Percentiles rank a stretch among this genome's conserved stretches.
These are phyloP conservation scores for Aphrophora alni DNA, from an alignment of 2,888 invertebrate genomes.

Conservation along the genomic window DNA sequence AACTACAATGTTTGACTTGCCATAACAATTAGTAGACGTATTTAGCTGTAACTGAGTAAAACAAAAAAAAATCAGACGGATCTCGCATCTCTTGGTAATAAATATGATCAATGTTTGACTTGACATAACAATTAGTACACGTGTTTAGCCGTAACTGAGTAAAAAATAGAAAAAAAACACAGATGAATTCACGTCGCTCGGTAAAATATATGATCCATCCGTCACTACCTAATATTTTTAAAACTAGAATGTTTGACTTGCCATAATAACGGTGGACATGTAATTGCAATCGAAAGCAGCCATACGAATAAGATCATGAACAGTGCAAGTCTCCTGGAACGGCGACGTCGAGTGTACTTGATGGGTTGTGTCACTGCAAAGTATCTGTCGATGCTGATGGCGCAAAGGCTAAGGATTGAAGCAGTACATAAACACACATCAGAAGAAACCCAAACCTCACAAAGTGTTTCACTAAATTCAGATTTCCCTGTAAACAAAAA, in stretches of 20 bases:
- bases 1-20: no score
- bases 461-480: slow-evolving; percentile 91
- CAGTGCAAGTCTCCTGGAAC: slow-evolving; percentile 83
- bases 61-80: no score
- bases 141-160: no score
- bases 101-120: no score
- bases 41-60: no score
- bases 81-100: no score
- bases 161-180: no score
- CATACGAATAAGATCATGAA: slow-evolving; percentile 90
- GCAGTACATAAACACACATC: slow-evolving; percentile 95
- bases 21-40: no score
- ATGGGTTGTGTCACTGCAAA: slow-evolving; percentile 93
- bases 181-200: no score
- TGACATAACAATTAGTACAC: no score
- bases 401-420: slow-evolving; percentile 90
- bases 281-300: slow-evolving; percentile 88
- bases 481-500: slow-evolving; percentile 64
- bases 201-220: no score
- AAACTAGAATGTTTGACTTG: slow-evolving; percentile 62
- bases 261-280: slow-evolving; percentile 94
- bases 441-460: slow-evolving; percentile 90
- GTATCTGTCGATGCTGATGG: slow-evolving; percentile 90
- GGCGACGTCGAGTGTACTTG: slow-evolving; percentile 86
- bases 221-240: no score